Base-by-base conservation (phyloP, 1,140 invertebrate genomes). In the Ips typographus region DNA sequence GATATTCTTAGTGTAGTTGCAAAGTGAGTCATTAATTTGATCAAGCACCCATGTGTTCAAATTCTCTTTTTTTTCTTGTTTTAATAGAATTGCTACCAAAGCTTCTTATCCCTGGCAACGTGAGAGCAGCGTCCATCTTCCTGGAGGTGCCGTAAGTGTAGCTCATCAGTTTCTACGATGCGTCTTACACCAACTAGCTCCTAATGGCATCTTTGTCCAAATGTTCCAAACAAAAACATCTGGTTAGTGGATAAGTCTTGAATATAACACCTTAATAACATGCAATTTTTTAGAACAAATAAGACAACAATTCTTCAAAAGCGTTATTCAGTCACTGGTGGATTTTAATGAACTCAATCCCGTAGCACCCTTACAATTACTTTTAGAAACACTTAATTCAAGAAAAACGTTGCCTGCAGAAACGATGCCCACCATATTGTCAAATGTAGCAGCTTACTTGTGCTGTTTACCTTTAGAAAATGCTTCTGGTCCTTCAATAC, bases 301-400 rank as follows among this genome's bases (percentile, higher is more conserved):
- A 36, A 84, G 90, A 62, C 84, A 86, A 74, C 87, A 89, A 75
- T 97, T 98, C 79, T 98, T 98, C 84, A 94, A 92, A 79, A 97
- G 94, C 72, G 91, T 99, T 71, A 91, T 94, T 1, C 88, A 92
- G 76, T 93, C 96, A 0, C 83, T 99, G 69, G 86, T 93, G n/a
- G 97, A 99, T 82, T 99, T 99, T 82, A 92, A 92, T 77, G 98
- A 99, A 80, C 80, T 99, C 49, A 98, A 95, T 81, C 94, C 95
- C 3, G 91, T 96, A 65, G 94, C 95, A 43, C 95, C 96, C 7
- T 83, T 99, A 58, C 94, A 97, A 77, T 82, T 95, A 70, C 82
- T 99, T 5, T 85, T 98, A 51, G 96, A 99, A 89, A 86, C 91
- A 58, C 79, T 98, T 47, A 97, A 96, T 81, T 89, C 90, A 0